These are phyloP conservation scores for Gobionotothen gibberifrons DNA, from an alignment of 2,797 vertebrate genomes.

Conservation along the genomic window DNA sequence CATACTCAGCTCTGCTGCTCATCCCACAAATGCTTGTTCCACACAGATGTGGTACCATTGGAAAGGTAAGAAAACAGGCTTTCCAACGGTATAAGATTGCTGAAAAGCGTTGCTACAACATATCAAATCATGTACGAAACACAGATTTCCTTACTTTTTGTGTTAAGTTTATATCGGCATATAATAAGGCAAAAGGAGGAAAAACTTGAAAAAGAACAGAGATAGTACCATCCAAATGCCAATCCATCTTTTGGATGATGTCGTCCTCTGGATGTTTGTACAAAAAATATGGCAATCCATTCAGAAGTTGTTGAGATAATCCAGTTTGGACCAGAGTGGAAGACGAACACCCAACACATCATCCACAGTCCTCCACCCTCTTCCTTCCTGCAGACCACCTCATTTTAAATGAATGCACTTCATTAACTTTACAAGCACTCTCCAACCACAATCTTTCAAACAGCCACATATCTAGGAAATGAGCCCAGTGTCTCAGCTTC, in stretches of 20 bases:
- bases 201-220: no score
- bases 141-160: no score
- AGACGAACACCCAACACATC: not conserved
- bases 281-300: not conserved
- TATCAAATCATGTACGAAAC: no score
- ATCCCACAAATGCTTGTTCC: no score
- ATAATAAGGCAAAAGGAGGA: no score
- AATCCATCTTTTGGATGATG: not conserved
- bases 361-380: not conserved
- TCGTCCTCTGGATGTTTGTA: not conserved
- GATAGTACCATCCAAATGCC: no score
- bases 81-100: no score
- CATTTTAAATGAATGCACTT: conserved; percentile 21
- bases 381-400: conserved; percentile 12
- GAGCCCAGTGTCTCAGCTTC: conserved; percentile 11
- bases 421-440: conserved; percentile 14
- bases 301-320: not conserved
- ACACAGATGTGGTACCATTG: no score
- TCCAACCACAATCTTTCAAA: conserved; percentile 33
- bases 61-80: no score
- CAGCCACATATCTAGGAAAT: conserved; percentile 25
- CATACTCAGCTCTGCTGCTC: no score
- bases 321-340: not conserved
- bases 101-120: no score
- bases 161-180: no score